Evolutionary conservation across 2,888 invertebrate species (phyloP), one percentile per base, ranked within the genome.

Genomic region (Eupeodes latifasciatus): DNA sequence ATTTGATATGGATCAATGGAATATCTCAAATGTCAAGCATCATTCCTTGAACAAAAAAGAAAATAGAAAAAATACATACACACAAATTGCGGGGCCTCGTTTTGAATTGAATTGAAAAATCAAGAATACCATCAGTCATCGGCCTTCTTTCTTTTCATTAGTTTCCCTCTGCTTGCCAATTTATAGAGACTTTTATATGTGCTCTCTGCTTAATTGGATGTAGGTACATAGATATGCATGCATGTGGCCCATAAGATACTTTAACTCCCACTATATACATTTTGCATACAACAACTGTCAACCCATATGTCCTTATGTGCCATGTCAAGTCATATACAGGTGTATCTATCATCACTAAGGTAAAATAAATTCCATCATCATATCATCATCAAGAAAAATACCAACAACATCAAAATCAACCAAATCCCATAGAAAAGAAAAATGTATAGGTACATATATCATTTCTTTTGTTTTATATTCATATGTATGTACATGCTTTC

Each of bases 101-200:
- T 51, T 57, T n/a, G 40, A 14, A 55, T 71, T 55, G 19, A 71
- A 55, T 71, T 55, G 19, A 71, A 55, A 40, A 55, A 55, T 71
- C 55, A 36, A 55, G 85, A 67, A 69, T 67, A 76, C 66, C 85
- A 64, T 64, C 85, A 72, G 81, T 79, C 84, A 67, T 74, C 67
- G 66, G 77, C 47, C 47, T 77, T 66, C 67, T n/a, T 16, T 47
- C 14, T 47, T 40, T 14, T 69, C 53, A 40, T 5, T 5, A 0
- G 12, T 5, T 51, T 40, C 64, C 14, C 44, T 10, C 10, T 67
- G 57, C 12, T 19, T 55, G 44, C 19, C 71, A 55, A 71, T 71
- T 71, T 55, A 55, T 44, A 19, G 55, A 19, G 55, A 44, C 55
- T 55, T 40, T 5, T 66, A 14, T 71, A 14, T 71, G 55, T 71